phyloP scores from a whole-genome alignment of 2,797 vertebrate genomes.

The Rhynchotus rufescens region DNA sequence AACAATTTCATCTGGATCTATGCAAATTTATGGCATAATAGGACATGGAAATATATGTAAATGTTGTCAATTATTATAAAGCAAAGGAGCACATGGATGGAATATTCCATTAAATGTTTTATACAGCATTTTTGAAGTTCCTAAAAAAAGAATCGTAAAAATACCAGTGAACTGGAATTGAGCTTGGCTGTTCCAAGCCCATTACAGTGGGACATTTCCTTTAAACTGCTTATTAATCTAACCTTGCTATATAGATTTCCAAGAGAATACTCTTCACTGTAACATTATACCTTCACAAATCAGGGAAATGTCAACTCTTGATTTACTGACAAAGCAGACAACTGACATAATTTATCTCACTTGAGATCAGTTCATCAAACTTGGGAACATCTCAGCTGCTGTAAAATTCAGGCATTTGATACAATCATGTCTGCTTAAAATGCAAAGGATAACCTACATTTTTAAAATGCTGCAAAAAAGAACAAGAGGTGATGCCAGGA shows the following conservation, averaged over 20 bases:
- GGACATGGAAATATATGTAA: conserved; percentile 78
- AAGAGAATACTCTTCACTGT: conserved; percentile 30
- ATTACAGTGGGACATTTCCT: conserved; percentile 62
- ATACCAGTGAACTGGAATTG: conserved; percentile 62
- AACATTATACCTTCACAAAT: conserved; percentile 75
- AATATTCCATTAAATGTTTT: conserved; percentile 63
- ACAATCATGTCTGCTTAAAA: conserved; percentile 78
- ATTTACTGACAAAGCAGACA: conserved; percentile 79
- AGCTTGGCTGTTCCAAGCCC: conserved; percentile 47
- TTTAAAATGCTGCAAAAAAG: conserved; percentile 75
- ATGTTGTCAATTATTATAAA: conserved; percentile 81
- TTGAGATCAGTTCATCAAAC: conserved; percentile 84
- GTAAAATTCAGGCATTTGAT: conserved; percentile 75
- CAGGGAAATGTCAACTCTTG: conserved; percentile 76
- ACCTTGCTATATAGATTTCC: conserved; percentile 71
- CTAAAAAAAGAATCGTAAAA: conserved; percentile 38
- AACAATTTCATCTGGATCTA: conserved; percentile 53
- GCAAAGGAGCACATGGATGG: conserved; percentile 52
- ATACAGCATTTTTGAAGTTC: conserved; percentile 23
- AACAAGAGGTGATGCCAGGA: conserved; percentile 74
- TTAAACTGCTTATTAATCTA: conserved; percentile 76
- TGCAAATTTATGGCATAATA: conserved; percentile 80
- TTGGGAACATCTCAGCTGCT: conserved; percentile 74
- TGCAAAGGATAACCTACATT: conserved; percentile 80
- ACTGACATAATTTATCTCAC: conserved; percentile 80